phyloP scores from a whole-genome alignment of 2,113 vertebrate species.

The Puntigrus tetrazona region DNA sequence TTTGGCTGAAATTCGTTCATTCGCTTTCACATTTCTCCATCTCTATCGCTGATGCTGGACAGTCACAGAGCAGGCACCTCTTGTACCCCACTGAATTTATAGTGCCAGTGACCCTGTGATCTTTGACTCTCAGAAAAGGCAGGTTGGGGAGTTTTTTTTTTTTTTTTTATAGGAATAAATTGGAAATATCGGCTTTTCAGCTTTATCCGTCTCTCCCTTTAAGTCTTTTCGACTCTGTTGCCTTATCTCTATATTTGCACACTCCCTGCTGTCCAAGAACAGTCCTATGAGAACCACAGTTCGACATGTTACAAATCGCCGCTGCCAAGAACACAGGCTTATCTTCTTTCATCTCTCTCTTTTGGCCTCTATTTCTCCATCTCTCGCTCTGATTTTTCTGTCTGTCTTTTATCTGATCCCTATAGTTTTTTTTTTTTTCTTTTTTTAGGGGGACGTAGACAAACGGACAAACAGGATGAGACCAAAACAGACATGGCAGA shows the following conservation, averaged over 20 bases:
- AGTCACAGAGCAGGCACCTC: neutral
- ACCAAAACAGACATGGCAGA: neutral
- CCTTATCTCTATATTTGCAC: neutral
- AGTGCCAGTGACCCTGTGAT: conserved; percentile 22
- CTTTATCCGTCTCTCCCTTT: neutral
- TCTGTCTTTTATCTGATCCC: conserved; percentile 16
- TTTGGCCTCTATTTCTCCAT: neutral
- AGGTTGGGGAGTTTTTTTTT: conserved; percentile 28
- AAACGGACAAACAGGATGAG: neutral
- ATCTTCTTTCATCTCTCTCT: conserved; percentile 32
- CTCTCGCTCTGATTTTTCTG: neutral
- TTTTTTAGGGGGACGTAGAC: neutral
- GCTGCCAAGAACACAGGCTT: conserved; percentile 9
- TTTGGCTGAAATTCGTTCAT: neutral
- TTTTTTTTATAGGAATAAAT: conserved; percentile 19
- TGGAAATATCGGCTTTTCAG: neutral
- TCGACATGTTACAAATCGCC: conserved; percentile 10
- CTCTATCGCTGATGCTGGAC: neutral
- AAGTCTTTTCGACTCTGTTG: neutral
- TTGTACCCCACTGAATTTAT: neutral
- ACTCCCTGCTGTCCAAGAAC: conserved; percentile 4
- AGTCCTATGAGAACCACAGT: neutral
- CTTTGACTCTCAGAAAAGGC: conserved; percentile 21
- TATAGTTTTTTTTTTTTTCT: neutral
- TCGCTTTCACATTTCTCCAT: neutral